Percentiles rank a stretch among this genome's conserved stretches.
phyloP scores from a whole-genome alignment of 2,113 vertebrate species.

The Menura novaehollandiae region DNA sequence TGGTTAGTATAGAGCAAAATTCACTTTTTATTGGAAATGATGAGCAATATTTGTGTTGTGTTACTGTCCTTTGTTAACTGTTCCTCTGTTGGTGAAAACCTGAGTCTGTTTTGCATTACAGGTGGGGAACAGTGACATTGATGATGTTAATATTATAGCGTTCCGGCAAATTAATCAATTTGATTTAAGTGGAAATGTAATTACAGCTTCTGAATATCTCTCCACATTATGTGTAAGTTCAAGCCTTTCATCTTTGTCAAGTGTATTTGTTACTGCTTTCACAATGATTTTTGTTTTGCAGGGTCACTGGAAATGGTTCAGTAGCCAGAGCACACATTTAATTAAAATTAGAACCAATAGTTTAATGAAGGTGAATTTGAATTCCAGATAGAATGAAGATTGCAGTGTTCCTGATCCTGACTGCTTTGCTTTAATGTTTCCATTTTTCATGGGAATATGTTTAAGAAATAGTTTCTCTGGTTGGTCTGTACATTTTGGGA shows the following conservation, averaged over 20 bases:
- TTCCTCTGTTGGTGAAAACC: background rate
- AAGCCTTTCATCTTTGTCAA: background rate
- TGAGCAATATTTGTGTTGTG: background rate
- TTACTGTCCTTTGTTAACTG: background rate
- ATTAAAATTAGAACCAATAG: background rate
- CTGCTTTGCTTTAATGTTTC: background rate
- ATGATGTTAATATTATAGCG: constrained; percentile 91
- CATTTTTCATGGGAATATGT: background rate
- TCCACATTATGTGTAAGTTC: constrained; percentile 86
- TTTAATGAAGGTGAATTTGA: background rate
- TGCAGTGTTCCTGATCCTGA: background rate
- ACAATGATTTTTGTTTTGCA: background rate
- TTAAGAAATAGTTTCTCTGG: background rate
- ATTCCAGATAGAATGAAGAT: background rate
- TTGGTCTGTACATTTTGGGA: background rate
- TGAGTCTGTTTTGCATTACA: constrained; percentile 28
- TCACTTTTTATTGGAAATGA: background rate
- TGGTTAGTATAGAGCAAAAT: background rate
- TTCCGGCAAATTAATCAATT: constrained; percentile 98
- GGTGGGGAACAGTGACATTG: constrained; percentile 90
- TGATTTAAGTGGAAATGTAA: constrained; percentile 94
- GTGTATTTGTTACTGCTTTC: background rate
- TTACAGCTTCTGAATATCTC: constrained; percentile 89
- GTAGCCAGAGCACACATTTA: background rate
- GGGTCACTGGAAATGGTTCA: background rate